A percentile compares a stretch with the other conserved stretches of the same genome.
Evolutionary conservation across 2,113 vertebrate genomes (phyloP).

Genomic region (Microcebus jonahi): DNA sequence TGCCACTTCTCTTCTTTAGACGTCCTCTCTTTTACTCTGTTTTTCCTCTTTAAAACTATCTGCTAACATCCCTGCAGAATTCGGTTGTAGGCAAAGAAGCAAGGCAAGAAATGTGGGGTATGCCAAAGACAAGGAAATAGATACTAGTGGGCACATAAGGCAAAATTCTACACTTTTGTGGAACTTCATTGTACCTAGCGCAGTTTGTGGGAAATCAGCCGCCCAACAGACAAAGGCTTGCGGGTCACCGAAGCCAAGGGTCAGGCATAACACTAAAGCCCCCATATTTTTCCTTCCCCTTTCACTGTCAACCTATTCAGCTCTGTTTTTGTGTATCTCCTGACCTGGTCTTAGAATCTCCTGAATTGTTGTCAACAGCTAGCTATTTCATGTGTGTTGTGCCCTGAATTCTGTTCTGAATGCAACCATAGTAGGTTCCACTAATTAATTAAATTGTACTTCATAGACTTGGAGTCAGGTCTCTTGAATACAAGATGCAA

Average conservation of each 20-base stretch:
- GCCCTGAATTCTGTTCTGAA: conserved; percentile 60
- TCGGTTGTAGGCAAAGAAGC: conserved; percentile 19
- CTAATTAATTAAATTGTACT: conserved; percentile 83
- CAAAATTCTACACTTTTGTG: not conserved
- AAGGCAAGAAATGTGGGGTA: not conserved
- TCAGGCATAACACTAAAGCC: not conserved
- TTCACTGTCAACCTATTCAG: not conserved
- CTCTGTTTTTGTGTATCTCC: not conserved
- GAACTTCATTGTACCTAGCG: not conserved
- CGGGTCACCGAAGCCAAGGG: not conserved
- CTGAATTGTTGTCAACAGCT: conserved; percentile 17
- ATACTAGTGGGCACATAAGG: not conserved
- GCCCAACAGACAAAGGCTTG: not conserved
- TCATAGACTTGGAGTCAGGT: conserved; percentile 78
- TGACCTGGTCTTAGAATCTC: conserved; percentile 34
- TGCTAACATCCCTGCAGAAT: not conserved
- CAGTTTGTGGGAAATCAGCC: not conserved
- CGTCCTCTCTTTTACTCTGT: not conserved
- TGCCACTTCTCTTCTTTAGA: not conserved
- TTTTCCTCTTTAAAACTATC: conserved; percentile 28
- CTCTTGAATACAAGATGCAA: conserved; percentile 82
- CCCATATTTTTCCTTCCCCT: not conserved
- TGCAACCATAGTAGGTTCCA: conserved; percentile 68
- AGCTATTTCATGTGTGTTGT: conserved; percentile 39
- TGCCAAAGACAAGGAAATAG: not conserved